Conservation (phyloP, 2,113 vertebrate species). For the Acinonyx jubatus region DNA sequence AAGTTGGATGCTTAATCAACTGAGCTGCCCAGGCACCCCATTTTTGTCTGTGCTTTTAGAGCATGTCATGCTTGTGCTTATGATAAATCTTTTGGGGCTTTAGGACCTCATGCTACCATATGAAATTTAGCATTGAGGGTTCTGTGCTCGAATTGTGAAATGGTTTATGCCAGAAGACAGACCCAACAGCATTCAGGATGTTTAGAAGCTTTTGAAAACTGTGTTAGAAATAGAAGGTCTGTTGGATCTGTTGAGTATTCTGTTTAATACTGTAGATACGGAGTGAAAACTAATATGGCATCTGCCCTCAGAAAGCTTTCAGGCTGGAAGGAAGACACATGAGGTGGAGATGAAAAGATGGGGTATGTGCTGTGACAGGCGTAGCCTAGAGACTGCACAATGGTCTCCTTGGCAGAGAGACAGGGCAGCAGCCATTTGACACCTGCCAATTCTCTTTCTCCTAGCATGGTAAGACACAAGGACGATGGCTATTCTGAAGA, state of each 20-base stretch:
- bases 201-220: conserved; percentile 5
- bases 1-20: no score
- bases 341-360: neutral
- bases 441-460: neutral
- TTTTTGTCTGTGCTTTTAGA: neutral
- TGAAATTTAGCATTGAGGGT: neutral
- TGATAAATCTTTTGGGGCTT: neutral
- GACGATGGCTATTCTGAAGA: conserved; percentile 87
- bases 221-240: neutral
- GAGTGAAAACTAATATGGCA: neutral
- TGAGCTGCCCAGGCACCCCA: no score
- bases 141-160: neutral
- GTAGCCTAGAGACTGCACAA: neutral
- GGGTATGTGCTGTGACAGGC: neutral
- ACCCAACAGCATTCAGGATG: neutral
- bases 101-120: neutral
- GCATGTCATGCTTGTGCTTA: neutral
- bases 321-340: neutral
- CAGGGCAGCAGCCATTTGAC: neutral
- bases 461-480: conserved; percentile 90
- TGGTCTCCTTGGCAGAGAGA: neutral
- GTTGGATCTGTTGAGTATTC: neutral
- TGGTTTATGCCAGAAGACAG: neutral
- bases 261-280: neutral
- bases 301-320: neutral